Evolutionary conservation across 2,888 invertebrate species (phyloP).

Genomic region (Sericinus montela): DNA sequence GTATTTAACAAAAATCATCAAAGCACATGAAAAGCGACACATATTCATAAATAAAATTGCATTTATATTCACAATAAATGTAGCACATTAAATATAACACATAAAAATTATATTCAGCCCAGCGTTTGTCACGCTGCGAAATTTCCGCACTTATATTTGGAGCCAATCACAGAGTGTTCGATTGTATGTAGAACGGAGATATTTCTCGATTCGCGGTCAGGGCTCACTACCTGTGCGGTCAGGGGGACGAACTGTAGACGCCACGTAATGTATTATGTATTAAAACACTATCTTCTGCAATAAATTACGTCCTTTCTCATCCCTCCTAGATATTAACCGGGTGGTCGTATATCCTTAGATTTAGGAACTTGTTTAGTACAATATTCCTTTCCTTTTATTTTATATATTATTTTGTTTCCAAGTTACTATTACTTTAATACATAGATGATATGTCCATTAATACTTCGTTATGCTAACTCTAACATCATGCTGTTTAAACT

Average conservation of each 20-base stretch:
- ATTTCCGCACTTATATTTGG: slow-evolving; percentile 8
- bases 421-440: no score
- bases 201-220: slow-evolving; percentile 26
- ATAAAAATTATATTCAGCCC: neutral
- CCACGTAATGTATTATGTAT: slow-evolving; percentile 24
- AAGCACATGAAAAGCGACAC: no score
- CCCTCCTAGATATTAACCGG: slow-evolving; percentile 5
- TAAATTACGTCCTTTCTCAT: slow-evolving; percentile 15
- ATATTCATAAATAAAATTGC: no score
- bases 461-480: no score
- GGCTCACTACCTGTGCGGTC: slow-evolving; percentile 23
- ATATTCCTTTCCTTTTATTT: neutral
- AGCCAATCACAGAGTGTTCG: slow-evolving; percentile 7
- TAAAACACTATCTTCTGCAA: slow-evolving; percentile 16
- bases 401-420: neutral
- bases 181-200: slow-evolving; percentile 17
- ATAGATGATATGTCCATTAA: no score
- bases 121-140: slow-evolving; percentile 5
- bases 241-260: slow-evolving; percentile 20
- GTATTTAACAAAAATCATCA: no score
- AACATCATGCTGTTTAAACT: no score
- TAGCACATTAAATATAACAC: no score
- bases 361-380: slow-evolving; percentile 12
- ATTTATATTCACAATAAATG: no score
- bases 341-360: slow-evolving; percentile 3